A percentile compares a stretch with the other conserved stretches of the same genome.
phyloP scores from a whole-genome alignment of 2,113 vertebrate genomes.

The Ancistrus triradiatus region DNA sequence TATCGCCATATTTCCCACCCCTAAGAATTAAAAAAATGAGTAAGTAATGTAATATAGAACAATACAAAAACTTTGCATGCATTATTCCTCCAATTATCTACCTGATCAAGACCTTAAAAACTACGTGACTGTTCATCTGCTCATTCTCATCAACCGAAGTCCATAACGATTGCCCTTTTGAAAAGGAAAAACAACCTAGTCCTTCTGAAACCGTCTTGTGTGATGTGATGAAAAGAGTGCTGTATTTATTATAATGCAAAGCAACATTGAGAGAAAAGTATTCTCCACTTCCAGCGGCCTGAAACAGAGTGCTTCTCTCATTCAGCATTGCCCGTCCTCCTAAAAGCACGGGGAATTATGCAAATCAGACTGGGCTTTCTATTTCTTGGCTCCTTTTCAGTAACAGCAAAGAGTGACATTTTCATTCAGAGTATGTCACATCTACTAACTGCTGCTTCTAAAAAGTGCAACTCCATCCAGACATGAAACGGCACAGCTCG shows the following conservation, averaged over 20 bases:
- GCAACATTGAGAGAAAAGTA: slow-evolving; percentile 35
- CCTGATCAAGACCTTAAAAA: too few relatives aligned
- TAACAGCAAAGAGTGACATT: slow-evolving; percentile 33
- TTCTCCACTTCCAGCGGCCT: slow-evolving; percentile 21
- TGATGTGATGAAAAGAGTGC: slow-evolving; percentile 42
- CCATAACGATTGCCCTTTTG: too few relatives aligned
- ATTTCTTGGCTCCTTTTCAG: slow-evolving; percentile 28
- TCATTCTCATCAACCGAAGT: too few relatives aligned
- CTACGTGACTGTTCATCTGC: too few relatives aligned
- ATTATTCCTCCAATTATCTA: too few relatives aligned
- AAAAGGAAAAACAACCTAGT: slow-evolving; percentile 23
- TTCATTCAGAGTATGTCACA: slow-evolving; percentile 29
- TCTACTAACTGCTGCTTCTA: slow-evolving; percentile 22
- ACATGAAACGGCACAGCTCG: slow-evolving; percentile 18
- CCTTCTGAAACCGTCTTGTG: slow-evolving; percentile 32
- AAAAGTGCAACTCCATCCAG: slow-evolving; percentile 17
- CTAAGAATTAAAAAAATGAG: too few relatives aligned
- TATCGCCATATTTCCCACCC: too few relatives aligned
- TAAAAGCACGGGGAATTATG: slow-evolving; percentile 46
- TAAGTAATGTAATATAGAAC: too few relatives aligned
- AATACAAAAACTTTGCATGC: too few relatives aligned
- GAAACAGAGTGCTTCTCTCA: slow-evolving; percentile 32
- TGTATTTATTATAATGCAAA: slow-evolving; percentile 48
- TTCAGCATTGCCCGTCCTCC: slow-evolving; percentile 33
- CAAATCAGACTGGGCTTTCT: slow-evolving; percentile 44